Conservation (phyloP, 2,113 vertebrate genomes). For the Pygathrix nemaeus region DNA sequence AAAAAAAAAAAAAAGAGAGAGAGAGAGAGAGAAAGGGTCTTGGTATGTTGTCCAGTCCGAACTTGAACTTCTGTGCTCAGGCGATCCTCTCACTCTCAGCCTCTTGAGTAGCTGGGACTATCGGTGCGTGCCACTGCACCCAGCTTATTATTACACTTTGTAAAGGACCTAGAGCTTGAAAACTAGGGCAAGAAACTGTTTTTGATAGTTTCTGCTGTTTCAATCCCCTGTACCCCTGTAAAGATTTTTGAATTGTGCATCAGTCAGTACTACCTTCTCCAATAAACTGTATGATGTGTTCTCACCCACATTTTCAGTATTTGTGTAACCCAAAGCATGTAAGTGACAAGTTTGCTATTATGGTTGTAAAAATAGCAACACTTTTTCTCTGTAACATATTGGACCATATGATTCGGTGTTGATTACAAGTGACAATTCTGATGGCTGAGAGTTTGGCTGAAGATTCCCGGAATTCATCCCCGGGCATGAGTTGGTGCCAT, state of each 20-base stretch:
- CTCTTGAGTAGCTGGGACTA: background rate
- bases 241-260: background rate
- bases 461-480: too few relatives aligned
- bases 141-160: background rate
- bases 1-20: too few relatives aligned
- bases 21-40: background rate
- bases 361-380: background rate
- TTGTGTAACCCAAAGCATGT: too few relatives aligned
- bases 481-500: accelerated
- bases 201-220: background rate
- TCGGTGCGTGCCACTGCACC: background rate
- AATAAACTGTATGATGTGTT: background rate
- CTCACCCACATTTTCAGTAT: background rate
- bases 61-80: background rate
- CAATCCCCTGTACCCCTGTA: background rate
- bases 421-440: background rate
- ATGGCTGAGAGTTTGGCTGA: background rate
- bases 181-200: background rate
- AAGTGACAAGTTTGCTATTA: too few relatives aligned
- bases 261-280: background rate
- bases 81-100: too few relatives aligned
- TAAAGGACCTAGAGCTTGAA: background rate
- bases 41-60: background rate
- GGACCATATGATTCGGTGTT: accelerated
- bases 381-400: background rate